These are phyloP conservation scores for Megatriorchis doriae DNA, from an alignment of 2,113 vertebrate genomes.

Conservation along the genomic window DNA sequence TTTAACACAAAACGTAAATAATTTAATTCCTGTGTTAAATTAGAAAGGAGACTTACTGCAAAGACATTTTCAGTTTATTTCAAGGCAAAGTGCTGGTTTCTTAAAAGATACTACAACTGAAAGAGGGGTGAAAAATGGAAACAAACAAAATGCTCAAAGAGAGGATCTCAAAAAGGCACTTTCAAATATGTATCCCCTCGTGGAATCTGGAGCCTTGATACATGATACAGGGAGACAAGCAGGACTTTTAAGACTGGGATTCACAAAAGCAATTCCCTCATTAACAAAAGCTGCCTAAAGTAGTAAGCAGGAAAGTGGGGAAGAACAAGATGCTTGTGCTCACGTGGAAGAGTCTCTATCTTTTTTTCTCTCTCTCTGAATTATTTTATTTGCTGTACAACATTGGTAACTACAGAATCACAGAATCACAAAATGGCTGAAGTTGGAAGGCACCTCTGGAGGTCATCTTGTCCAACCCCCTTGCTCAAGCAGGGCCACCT, in stretches of 20 bases:
- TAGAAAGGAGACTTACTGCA: not conserved
- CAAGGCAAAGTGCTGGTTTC: not conserved
- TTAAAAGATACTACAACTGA: not conserved
- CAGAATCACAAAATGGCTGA: not conserved
- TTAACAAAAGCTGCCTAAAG: not conserved
- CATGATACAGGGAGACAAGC: not conserved
- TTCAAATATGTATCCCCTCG: not conserved
- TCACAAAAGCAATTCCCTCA: not conserved
- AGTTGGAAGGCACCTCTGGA: not conserved
- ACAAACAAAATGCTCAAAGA: not conserved
- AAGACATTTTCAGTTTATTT: not conserved
- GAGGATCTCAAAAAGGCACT: not conserved
- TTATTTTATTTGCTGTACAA: not conserved
- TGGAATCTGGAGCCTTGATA: not conserved
- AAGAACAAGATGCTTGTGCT: not conserved
- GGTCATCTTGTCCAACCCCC: not conserved
- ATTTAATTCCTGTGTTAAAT: not conserved
- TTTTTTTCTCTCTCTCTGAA: not conserved
- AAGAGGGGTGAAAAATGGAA: not conserved
- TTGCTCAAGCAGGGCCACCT: not conserved
- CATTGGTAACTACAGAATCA: not conserved
- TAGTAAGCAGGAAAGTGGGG: not conserved
- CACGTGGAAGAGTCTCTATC: not conserved
- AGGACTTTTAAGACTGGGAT: not conserved
- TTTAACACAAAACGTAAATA: not conserved